These are phyloP conservation scores for Melinaea menophilus DNA, from an alignment of 2,888 invertebrate genomes.

Conservation along the genomic window DNA sequence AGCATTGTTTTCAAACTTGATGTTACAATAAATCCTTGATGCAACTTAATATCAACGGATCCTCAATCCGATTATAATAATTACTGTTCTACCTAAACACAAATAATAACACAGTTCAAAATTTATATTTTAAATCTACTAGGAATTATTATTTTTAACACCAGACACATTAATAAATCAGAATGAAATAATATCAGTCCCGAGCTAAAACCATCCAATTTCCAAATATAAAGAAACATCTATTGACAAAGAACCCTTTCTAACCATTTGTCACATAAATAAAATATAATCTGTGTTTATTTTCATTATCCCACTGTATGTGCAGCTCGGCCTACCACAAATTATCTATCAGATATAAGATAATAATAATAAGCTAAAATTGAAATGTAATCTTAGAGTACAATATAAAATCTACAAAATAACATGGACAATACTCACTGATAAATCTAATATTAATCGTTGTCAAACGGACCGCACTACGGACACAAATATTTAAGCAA, in stretches of 20 bases:
- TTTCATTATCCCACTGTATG: not conserved
- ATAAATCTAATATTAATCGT: not conserved
- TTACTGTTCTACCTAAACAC: not conserved
- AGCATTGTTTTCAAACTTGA: too few species aligned
- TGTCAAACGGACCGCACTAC: not conserved
- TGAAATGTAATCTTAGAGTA: not conserved
- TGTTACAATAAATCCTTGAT: too few species aligned
- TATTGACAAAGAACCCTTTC: not conserved
- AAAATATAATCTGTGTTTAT: slow-evolving; percentile 2
- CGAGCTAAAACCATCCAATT: slow-evolving; percentile 3
- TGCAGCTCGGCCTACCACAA: not conserved
- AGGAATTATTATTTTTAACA: slow-evolving; percentile 23
- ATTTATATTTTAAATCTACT: slow-evolving; percentile 21
- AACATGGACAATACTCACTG: not conserved
- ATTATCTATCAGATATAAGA: not conserved
- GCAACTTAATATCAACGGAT: too few species aligned
- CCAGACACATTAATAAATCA: slow-evolving; percentile 21
- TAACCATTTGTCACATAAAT: not conserved
- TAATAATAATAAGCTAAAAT: too few species aligned
- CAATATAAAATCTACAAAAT: not conserved
- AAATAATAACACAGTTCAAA: slow-evolving; percentile 20
- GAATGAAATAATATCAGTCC: not conserved
- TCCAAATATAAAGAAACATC: not conserved
- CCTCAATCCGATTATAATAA: too few species aligned
- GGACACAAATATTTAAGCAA: too few species aligned